A percentile compares a stretch with the other conserved stretches of the same genome.
Evolutionary conservation across 2,797 vertebrate species (phyloP).

Genomic region (Cottoperca gobio): DNA sequence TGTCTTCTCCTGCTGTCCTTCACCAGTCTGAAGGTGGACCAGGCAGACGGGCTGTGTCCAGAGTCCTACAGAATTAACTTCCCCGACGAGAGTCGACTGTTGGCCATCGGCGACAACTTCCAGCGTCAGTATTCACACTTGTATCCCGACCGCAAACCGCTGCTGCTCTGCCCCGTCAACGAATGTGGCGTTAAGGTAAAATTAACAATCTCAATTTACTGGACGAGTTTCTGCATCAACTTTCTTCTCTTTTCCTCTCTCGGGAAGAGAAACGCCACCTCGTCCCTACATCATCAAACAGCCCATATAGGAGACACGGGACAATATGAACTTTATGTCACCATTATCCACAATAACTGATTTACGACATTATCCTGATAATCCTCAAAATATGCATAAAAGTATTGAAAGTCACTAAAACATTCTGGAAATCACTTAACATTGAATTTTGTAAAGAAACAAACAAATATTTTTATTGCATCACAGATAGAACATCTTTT

Average conservation of each 20-base stretch:
- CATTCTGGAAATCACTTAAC: no score
- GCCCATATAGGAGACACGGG: not conserved
- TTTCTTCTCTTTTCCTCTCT: not conserved
- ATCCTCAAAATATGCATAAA: no score
- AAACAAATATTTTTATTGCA: no score
- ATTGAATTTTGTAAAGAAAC: no score
- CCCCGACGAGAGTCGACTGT: slow-evolving; percentile 78
- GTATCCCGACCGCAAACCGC: slow-evolving; percentile 86
- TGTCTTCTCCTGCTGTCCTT: not conserved
- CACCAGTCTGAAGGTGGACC: not conserved
- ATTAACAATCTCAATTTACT: not conserved
- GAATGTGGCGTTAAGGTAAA: slow-evolving; percentile 88
- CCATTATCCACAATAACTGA: no score
- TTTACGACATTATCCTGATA: no score
- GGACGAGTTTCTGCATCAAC: fast-evolving
- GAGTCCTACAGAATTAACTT: slow-evolving; percentile 86
- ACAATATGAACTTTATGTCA: no score
- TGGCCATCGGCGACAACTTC: slow-evolving; percentile 86
- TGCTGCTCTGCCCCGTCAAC: slow-evolving; percentile 88
- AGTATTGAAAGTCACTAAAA: no score
- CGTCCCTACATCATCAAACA: not conserved
- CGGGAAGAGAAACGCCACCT: not conserved
- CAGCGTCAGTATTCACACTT: slow-evolving; percentile 85
- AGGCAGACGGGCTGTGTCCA: slow-evolving; percentile 56
- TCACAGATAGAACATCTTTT: no score